These are phyloP conservation scores for Simalia tracyae DNA, from an alignment of 2,797 vertebrate species.

Conservation along the genomic window DNA sequence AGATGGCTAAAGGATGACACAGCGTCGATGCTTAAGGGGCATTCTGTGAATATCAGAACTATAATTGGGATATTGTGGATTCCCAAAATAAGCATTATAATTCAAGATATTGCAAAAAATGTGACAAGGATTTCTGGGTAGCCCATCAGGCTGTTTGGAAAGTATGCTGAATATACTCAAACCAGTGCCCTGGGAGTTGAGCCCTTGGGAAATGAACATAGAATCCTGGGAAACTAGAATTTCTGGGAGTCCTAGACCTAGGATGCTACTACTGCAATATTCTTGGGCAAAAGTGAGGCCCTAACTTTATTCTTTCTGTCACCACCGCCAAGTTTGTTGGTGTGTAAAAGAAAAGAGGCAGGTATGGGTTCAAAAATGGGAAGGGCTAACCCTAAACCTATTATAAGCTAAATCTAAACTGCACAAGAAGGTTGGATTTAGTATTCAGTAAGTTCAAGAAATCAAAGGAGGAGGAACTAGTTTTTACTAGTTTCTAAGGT, in stretches of 20 bases:
- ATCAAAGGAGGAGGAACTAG: neutral
- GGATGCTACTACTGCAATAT: neutral
- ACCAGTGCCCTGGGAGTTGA: neutral
- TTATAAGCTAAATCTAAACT: neutral
- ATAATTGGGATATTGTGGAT: slow-evolving; percentile 7
- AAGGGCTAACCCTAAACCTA: neutral
- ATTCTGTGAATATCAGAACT: neutral
- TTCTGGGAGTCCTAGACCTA: too few species aligned
- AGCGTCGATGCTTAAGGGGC: neutral
- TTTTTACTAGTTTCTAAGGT: neutral
- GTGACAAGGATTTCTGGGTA: neutral
- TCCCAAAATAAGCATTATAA: neutral
- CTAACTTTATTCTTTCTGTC: neutral
- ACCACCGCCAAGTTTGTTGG: neutral
- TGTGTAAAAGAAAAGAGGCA: neutral
- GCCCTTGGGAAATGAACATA: neutral
- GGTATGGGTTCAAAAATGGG: neutral
- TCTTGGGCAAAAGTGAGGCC: neutral
- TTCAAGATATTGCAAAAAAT: neutral
- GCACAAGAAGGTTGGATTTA: neutral
- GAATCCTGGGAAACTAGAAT: neutral
- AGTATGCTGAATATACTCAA: neutral
- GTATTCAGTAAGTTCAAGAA: neutral
- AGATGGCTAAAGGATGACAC: neutral
- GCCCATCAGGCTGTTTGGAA: neutral